Percentiles rank a stretch among this genome's conserved stretches.
Evolutionary conservation across 2,797 vertebrate species (phyloP).

Genomic region (Sciurus vulgaris): DNA sequence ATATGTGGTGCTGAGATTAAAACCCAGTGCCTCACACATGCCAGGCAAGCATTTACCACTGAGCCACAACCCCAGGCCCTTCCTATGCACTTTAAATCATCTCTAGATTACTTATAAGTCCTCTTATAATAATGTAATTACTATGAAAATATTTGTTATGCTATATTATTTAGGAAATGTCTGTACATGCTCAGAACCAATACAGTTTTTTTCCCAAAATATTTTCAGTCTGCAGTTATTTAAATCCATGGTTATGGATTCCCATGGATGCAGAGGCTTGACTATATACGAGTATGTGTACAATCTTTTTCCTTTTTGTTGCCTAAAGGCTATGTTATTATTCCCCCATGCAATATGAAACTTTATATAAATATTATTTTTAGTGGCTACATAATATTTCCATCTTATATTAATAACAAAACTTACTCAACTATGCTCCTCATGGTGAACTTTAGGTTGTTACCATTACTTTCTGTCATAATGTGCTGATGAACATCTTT

Average conservation of each 20-base stretch:
- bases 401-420: neutral
- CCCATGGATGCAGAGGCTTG: too few species aligned
- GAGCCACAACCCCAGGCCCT: too few species aligned
- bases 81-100: too few species aligned
- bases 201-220: too few species aligned
- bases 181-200: neutral
- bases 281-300: too few species aligned
- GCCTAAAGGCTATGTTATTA: slow-evolving; percentile 1
- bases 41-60: too few species aligned
- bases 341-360: neutral
- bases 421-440: neutral
- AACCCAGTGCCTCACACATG: too few species aligned
- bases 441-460: neutral
- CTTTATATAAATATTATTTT: neutral
- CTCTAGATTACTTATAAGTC: too few species aligned
- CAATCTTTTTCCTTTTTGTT: neutral
- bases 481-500: neutral
- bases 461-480: neutral
- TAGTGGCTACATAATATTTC: slow-evolving; percentile 8
- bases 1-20: too few species aligned
- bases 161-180: neutral
- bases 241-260: too few species aligned
- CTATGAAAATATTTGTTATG: neutral
- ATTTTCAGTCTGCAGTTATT: too few species aligned
- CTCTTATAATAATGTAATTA: neutral